These are phyloP conservation scores for Hypercompe scribonia DNA, from an alignment of 2,888 invertebrate species.

Conservation along the genomic window DNA sequence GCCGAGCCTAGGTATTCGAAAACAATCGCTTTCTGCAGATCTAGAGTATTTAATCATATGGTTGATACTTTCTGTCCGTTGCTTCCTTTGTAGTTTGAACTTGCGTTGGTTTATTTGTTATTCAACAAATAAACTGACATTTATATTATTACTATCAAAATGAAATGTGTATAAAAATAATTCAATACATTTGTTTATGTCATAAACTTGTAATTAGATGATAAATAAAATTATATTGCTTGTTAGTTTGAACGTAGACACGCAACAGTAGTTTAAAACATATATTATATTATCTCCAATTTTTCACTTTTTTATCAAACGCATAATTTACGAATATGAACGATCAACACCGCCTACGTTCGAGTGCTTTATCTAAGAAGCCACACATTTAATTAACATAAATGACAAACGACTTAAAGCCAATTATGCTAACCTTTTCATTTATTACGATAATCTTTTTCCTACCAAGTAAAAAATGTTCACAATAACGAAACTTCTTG, in stretches of 20 bases:
- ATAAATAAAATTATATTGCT: background rate
- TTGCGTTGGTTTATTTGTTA: no score
- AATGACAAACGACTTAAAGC: constrained; percentile 9
- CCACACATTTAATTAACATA: constrained; percentile 22
- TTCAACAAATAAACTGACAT: background rate
- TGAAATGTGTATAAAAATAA: background rate
- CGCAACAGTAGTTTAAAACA: constrained; percentile 13
- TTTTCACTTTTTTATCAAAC: constrained; percentile 5
- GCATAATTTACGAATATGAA: constrained; percentile 7
- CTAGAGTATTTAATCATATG: no score
- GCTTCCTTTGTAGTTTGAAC: no score
- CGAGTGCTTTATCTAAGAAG: constrained; percentile 7
- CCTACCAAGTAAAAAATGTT: background rate
- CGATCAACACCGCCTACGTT: constrained; percentile 15
- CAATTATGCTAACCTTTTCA: constrained; percentile 7
- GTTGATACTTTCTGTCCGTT: no score
- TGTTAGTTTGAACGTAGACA: background rate
- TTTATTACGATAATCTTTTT: constrained; percentile 10
- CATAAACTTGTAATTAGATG: background rate
- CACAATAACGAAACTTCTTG: background rate
- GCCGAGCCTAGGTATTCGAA: no score
- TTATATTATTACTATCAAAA: background rate
- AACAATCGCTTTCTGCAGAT: no score
- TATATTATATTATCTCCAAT: background rate
- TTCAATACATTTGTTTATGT: constrained; percentile 7